phyloP scores from a whole-genome alignment of 2,888 invertebrate genomes.

The Eupeodes luniger region DNA sequence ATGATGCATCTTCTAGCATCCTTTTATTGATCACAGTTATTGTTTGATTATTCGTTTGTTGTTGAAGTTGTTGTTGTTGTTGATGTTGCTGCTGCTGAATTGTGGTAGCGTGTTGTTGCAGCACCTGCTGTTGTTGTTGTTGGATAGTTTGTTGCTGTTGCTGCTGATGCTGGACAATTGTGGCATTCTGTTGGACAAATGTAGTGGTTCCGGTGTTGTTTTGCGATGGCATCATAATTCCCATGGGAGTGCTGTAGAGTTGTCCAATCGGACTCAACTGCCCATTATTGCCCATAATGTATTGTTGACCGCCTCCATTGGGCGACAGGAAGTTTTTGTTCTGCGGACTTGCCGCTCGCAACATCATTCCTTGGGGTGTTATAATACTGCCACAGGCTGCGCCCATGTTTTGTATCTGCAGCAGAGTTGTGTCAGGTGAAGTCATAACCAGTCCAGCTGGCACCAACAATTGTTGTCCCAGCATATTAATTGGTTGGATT shows the following conservation, averaged over 20 bases:
- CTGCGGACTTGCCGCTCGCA: slow-evolving; percentile 90
- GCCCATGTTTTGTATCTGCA: slow-evolving; percentile 91
- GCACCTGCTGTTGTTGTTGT: slow-evolving; percentile 84
- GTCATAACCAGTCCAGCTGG: slow-evolving; percentile 95
- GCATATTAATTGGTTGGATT: slow-evolving; percentile 92
- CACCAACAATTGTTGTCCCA: slow-evolving; percentile 93
- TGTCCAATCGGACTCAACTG: slow-evolving; percentile 90
- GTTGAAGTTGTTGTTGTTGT: slow-evolving; percentile 79
- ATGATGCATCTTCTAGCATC: slow-evolving; percentile 79
- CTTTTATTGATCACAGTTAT: slow-evolving; percentile 77
- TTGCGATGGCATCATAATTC: slow-evolving; percentile 83
- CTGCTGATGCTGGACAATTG: slow-evolving; percentile 92
- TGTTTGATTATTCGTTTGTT: slow-evolving; percentile 77
- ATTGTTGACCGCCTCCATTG: slow-evolving; percentile 87
- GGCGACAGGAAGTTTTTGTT: slow-evolving; percentile 91
- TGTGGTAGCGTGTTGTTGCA: slow-evolving; percentile 87
- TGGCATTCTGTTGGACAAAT: slow-evolving; percentile 93
- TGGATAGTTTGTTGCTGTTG: slow-evolving; percentile 79
- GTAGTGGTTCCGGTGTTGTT: slow-evolving; percentile 86
- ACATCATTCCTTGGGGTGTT: slow-evolving; percentile 90
- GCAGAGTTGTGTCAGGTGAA: slow-evolving; percentile 90
- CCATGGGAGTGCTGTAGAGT: slow-evolving; percentile 83
- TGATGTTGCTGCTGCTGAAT: slow-evolving; percentile 82
- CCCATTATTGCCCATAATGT: slow-evolving; percentile 90
- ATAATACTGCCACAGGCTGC: slow-evolving; percentile 87